A percentile compares a stretch with the other conserved stretches of the same genome.
These are phyloP conservation scores for Magallana nippona DNA, from an alignment of 2,888 invertebrate species.

Conservation along the genomic window DNA sequence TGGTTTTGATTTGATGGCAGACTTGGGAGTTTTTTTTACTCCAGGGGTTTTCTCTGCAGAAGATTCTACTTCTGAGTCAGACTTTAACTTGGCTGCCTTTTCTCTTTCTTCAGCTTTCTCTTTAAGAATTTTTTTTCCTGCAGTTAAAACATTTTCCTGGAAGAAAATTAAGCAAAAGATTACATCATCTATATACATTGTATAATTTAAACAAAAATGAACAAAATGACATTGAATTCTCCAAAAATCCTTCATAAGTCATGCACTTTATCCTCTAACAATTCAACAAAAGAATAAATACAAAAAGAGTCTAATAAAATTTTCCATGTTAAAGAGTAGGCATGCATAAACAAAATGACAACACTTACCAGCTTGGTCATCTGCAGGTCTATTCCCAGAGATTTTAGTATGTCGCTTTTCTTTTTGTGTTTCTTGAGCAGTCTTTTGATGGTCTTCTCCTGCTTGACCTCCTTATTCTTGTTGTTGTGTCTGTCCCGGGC, in stretches of 20 bases:
- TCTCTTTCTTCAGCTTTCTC: not conserved
- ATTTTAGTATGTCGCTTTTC: slow-evolving; percentile 52
- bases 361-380: slow-evolving; percentile 52
- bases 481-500: slow-evolving; percentile 61
- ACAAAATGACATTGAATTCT: no score
- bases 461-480: slow-evolving; percentile 50
- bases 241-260: no score
- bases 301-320: no score
- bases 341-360: not conserved
- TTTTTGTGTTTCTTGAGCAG: slow-evolving; percentile 50
- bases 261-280: no score
- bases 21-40: not conserved
- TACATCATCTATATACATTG: no score
- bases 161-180: not conserved
- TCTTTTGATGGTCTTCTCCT: slow-evolving; percentile 49
- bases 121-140: not conserved
- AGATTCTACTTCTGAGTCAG: not conserved
- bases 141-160: slow-evolving; percentile 23
- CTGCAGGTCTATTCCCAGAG: slow-evolving; percentile 57
- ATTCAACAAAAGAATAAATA: no score
- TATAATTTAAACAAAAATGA: no score
- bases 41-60: not conserved
- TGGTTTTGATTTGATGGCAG: not conserved
- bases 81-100: not conserved
- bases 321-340: no score